Base-by-base conservation (phyloP, 1,140 invertebrate species). In the Trigoniulus corallinus region DNA sequence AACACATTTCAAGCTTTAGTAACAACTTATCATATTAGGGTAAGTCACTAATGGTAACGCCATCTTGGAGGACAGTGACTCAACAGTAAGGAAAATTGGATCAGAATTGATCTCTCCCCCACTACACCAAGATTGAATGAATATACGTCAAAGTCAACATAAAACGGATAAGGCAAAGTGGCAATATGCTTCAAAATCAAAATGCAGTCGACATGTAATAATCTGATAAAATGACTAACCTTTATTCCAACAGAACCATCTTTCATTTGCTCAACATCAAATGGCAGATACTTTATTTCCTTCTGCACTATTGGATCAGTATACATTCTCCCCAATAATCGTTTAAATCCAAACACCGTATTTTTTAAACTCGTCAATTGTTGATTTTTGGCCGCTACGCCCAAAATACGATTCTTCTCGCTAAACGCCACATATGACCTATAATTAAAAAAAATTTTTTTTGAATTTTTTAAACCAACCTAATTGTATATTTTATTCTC, bases 341-440 rank as follows among this genome's bases (percentile, higher is more conserved):
- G 75, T 70, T 96, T 98, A 63, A 98, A 93, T 47, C 83, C 83
- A 71, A 81, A 81, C 47, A 98, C 76, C 50, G 95, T 98, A 64
- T 96, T 98, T 66, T 89, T 93, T 74, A 95, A 81, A 64, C 98
- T 98, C 56, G 89, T 96, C 13, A 95, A 81, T 69, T 85, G 81
- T 64, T 97, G 91, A 64, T 95, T 95, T 67, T 95, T 96, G 24
- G 94, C 94, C 41, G 89, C 87, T 20, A 93, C 88, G 37, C 95
- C 95, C 61, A 98, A 76, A 58, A 88, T 82, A 58, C 95, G 78
- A 59, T 84, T 91, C 62, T 87, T 91, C 37, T 80, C 80, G 62
- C 84, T 87, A 68, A 98, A 94, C 24, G 92, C 91, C 15, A 98
- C 86, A 71, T 78, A 96, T 71, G 93, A 82, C 71, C 92, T 96